These are phyloP conservation scores for Cataglyphis altisquamis DNA, from an alignment of 2,888 invertebrate species.

Conservation along the genomic window DNA sequence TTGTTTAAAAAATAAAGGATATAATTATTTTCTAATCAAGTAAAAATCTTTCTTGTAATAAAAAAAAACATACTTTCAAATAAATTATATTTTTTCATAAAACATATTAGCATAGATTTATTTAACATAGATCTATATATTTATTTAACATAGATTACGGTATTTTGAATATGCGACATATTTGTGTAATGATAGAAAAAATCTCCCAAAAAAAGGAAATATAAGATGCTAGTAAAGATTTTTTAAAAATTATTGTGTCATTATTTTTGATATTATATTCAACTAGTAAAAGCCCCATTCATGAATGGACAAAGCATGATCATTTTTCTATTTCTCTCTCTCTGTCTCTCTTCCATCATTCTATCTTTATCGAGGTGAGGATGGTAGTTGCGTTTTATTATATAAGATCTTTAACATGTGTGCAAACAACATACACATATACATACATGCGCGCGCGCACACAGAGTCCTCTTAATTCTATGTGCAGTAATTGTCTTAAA, in stretches of 20 bases:
- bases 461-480: not conserved
- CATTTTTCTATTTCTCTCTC: no score
- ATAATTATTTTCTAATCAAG: not conserved
- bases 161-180: not conserved
- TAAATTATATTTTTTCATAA: not conserved
- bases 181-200: not conserved
- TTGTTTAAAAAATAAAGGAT: not conserved
- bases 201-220: not conserved
- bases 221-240: not conserved
- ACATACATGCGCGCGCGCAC: no score
- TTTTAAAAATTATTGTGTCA: not conserved
- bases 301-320: no score
- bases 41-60: not conserved
- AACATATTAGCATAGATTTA: not conserved
- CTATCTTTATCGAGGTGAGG: no score
- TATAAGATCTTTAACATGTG: not conserved
- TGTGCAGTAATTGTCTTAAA: not conserved
- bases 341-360: no score
- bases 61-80: not conserved
- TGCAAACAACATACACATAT: not conserved
- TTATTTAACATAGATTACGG: not conserved
- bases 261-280: not conserved
- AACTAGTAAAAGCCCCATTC: not conserved
- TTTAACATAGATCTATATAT: no score
- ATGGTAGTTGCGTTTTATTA: no score